Conservation (phyloP, 2,888 invertebrate genomes). For the Trichogramma evanescens region DNA sequence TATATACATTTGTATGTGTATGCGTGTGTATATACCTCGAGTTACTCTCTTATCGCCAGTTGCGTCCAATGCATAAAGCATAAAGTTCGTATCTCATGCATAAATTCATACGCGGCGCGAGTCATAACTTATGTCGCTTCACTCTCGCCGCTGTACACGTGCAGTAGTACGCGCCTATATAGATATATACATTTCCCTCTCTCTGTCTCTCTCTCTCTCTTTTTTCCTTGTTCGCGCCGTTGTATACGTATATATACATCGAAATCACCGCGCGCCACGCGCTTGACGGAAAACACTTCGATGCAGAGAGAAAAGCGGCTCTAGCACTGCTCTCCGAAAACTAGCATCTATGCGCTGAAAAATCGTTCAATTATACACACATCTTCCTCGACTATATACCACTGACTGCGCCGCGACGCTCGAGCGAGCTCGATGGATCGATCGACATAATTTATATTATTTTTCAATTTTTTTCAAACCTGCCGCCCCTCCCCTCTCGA, state of each 20-base stretch:
- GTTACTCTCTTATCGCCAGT: conserved; percentile 36
- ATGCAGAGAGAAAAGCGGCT: background rate
- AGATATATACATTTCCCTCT: background rate
- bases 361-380: conserved; percentile 31
- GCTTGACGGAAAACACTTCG: conserved; percentile 37
- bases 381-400: too few relatives aligned
- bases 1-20: too few relatives aligned
- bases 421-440: background rate
- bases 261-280: conserved; percentile 30
- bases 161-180: too few relatives aligned
- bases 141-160: background rate
- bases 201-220: conserved; percentile 3
- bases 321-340: too few relatives aligned
- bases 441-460: too few relatives aligned
- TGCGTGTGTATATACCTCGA: too few relatives aligned
- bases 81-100: conserved; percentile 47
- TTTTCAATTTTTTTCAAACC: background rate
- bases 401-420: background rate
- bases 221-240: background rate
- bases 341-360: conserved; percentile 25
- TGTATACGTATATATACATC: conserved; percentile 20
- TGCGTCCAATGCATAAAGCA: conserved; percentile 46
- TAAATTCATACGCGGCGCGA: conserved; percentile 41
- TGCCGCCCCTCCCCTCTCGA: background rate
- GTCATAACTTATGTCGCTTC: conserved; percentile 39